Conservation (phyloP, 1,140 invertebrate species). For the Tyrophagus putrescentiae region DNA sequence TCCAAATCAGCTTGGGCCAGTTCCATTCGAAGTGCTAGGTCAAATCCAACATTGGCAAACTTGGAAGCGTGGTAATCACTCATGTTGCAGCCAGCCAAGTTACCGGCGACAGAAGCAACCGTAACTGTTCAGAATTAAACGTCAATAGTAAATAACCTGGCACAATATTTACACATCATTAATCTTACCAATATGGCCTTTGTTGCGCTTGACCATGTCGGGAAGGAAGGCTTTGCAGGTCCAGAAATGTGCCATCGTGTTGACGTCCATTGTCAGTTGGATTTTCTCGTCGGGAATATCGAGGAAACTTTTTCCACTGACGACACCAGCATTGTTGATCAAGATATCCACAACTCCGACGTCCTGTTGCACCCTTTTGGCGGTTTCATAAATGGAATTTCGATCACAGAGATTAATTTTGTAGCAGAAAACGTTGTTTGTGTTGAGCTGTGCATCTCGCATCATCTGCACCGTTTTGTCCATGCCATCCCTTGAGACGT, state of each 20-base stretch:
- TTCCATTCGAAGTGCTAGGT: conserved; percentile 66
- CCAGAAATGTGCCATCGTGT: conserved; percentile 50
- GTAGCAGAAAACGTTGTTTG: conserved; percentile 32
- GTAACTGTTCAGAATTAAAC: conserved; percentile 42
- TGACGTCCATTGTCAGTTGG: conserved; percentile 47
- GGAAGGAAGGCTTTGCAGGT: conserved; percentile 48
- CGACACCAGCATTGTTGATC: conserved; percentile 86
- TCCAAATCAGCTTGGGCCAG: conserved; percentile 42
- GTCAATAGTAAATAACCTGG: background rate
- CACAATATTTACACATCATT: conserved; percentile 37
- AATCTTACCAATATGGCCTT: conserved; percentile 86
- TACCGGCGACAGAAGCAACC: conserved; percentile 79
- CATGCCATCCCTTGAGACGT: conserved; percentile 27
- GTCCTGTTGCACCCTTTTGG: conserved; percentile 58
- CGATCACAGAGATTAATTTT: conserved; percentile 54
- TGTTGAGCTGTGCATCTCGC: conserved; percentile 29
- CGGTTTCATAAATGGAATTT: conserved; percentile 63
- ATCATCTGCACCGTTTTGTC: conserved; percentile 24
- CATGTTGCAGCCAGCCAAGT: conserved; percentile 61
- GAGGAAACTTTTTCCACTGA: conserved; percentile 63
- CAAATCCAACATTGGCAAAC: conserved; percentile 81
- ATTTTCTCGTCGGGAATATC: conserved; percentile 60
- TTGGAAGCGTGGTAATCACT: conserved; percentile 92
- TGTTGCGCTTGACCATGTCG: conserved; percentile 52
- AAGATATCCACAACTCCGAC: conserved; percentile 75